phyloP scores from a whole-genome alignment of 2,888 invertebrate genomes.

The Masnerella sp. region DNA sequence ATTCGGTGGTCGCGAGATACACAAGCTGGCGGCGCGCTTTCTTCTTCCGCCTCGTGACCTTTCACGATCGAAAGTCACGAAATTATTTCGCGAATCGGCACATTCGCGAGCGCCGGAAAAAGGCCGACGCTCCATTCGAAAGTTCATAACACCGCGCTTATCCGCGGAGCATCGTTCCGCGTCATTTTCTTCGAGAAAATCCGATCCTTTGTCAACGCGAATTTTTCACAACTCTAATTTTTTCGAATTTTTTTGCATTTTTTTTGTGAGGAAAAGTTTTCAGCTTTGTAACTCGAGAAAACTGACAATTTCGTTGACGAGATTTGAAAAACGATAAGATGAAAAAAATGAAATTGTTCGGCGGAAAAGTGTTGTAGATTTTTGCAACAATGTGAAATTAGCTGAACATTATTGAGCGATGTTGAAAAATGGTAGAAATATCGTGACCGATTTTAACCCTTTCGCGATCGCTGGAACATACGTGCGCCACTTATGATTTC shows the following conservation, averaged over 20 bases:
- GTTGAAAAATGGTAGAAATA: no score
- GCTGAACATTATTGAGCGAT: no score
- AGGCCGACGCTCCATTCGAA: constrained; percentile 42
- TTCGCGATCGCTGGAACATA: constrained; percentile 13
- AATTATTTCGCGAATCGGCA: constrained; percentile 60
- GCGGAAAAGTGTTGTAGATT: no score
- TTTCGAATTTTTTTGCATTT: no score
- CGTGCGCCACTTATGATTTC: constrained; percentile 11
- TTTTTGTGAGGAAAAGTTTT: no score
- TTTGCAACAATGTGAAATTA: no score
- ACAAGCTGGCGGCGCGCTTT: constrained; percentile 56
- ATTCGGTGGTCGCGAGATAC: constrained; percentile 39
- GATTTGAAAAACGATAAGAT: no score
- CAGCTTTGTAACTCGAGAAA: no score
- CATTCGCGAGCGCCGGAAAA: constrained; percentile 37
- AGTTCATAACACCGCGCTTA: constrained; percentile 52
- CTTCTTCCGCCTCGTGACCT: constrained; percentile 61
- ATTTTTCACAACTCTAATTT: no score
- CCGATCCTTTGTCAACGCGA: no score
- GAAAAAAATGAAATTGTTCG: no score
- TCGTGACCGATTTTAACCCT: constrained; percentile 8
- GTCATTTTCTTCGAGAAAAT: constrained; percentile 42
- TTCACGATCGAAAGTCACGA: constrained; percentile 62
- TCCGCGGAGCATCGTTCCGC: constrained; percentile 31
- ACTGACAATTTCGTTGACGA: no score